Evolutionary conservation across 2,797 vertebrate species (phyloP), one percentile per base, ranked within the genome.

Genomic region (Psittacula derbiana): DNA sequence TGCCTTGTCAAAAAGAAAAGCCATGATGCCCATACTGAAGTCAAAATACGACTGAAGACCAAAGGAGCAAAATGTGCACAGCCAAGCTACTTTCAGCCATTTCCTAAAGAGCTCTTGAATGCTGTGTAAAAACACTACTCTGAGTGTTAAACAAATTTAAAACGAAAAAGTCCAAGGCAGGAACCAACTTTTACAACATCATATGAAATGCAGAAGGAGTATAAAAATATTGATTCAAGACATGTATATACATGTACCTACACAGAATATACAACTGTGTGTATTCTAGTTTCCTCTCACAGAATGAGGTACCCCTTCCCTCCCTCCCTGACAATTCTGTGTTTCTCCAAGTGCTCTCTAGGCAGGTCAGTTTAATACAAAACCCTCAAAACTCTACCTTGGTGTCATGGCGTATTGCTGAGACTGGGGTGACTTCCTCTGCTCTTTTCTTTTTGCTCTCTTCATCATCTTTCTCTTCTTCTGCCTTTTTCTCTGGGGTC

Each of bases 401-500:
- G 47, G 98, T 97, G 94, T 99, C 99, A 2, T 98, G 98, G 96
- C 98, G 98, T 79, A 98, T 41, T 2, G 98, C 98, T 2, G 98
- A 96, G 17, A 98, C 92, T 0, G 96, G 96, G 1, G 98, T 97
- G 57, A 97, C 96, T 78, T 98, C 98, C 82, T 98, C 98, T 1
- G 83, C 96, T 79, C 94, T 97, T 31, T 97, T 97, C 94, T 95
- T 96, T 92, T 95, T 97, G 71, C 97, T 94, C 31, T 97, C 97
- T 58, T 99, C 98, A 76, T 99, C 99, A 55, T 98, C 98, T 38
- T 97, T 98, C 96, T 99, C 99, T 87, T 99, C 99, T 96, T 99
- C 99, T 1, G 97, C 97, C 93, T 99, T 99, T 95, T 99, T 99
- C 98, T 99, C 99, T 0, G 99, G 98, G 10, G 99, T 99, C 97